Conservation (phyloP, 2,113 vertebrate genomes). For the Ictidomys tridecemlineatus region DNA sequence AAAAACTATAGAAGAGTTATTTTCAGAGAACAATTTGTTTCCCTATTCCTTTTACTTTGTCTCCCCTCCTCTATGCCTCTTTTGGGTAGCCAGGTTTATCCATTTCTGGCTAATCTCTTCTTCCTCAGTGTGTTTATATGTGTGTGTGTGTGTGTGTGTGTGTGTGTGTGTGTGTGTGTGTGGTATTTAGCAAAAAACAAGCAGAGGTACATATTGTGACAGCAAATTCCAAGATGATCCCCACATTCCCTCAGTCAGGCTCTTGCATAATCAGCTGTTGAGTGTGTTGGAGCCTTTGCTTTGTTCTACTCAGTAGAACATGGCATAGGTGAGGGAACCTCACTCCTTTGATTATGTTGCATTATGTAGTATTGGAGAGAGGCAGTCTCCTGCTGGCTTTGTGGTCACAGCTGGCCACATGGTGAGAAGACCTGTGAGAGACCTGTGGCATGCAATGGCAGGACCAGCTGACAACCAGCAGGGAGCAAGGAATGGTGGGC, state of each 20-base stretch:
- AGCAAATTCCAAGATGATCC: background rate
- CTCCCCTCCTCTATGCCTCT: background rate
- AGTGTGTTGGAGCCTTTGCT: background rate
- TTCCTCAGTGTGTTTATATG: background rate
- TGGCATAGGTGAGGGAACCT: rapidly evolving
- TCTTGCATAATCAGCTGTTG: background rate
- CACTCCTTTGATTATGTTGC: background rate
- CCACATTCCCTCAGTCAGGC: background rate
- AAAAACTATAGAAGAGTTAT: background rate
- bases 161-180: no score
- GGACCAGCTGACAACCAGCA: background rate
- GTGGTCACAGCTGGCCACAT: rapidly evolving
- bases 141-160: no score
- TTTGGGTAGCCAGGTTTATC: background rate
- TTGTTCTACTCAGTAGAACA: background rate
- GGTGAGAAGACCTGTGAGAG: background rate
- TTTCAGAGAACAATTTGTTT: background rate
- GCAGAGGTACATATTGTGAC: no score
- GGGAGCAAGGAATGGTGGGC: no score
- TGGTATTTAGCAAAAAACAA: background rate
- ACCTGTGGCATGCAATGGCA: rapidly evolving
- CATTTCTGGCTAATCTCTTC: background rate
- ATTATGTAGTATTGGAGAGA: background rate
- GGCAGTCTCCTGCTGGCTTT: background rate
- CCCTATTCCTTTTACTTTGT: background rate